Conservation (phyloP, 2,113 vertebrate genomes). For the Caloenas nicobarica region DNA sequence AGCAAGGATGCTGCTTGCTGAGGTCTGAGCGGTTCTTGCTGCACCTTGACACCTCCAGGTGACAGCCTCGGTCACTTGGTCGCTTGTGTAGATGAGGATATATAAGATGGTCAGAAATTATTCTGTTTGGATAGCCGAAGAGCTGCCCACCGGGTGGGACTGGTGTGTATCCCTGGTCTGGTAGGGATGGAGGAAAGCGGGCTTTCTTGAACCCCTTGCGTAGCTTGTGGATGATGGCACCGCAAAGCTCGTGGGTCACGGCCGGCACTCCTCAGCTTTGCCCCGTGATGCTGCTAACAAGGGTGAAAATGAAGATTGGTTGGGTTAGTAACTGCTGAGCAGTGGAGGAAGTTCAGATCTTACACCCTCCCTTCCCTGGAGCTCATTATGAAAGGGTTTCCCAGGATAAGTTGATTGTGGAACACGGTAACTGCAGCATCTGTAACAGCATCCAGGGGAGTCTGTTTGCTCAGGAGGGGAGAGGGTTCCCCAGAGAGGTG, state of each 20-base stretch:
- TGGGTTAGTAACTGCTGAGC: background rate
- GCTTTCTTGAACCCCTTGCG: fast-evolving
- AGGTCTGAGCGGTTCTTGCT: fast-evolving
- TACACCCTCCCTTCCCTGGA: background rate
- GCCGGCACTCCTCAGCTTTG: background rate
- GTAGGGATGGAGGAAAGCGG: fast-evolving
- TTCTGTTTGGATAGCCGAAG: fast-evolving
- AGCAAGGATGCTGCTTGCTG: background rate
- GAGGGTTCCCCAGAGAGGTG: background rate
- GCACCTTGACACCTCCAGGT: background rate
- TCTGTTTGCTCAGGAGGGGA: background rate
- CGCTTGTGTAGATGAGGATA: fast-evolving
- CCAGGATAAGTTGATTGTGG: background rate
- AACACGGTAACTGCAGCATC: background rate
- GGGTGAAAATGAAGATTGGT: background rate
- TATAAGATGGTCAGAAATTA: fast-evolving
- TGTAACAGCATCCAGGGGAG: background rate
- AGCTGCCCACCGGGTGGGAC: fast-evolving
- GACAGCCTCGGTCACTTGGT: background rate
- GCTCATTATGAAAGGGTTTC: background rate
- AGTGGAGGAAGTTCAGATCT: background rate
- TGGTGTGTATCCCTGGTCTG: fast-evolving
- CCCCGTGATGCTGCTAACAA: fast-evolving
- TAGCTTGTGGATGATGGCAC: background rate
- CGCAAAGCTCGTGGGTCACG: fast-evolving